These are phyloP conservation scores for Amphiprion percula DNA, from an alignment of 2,113 vertebrate species.

Conservation along the genomic window DNA sequence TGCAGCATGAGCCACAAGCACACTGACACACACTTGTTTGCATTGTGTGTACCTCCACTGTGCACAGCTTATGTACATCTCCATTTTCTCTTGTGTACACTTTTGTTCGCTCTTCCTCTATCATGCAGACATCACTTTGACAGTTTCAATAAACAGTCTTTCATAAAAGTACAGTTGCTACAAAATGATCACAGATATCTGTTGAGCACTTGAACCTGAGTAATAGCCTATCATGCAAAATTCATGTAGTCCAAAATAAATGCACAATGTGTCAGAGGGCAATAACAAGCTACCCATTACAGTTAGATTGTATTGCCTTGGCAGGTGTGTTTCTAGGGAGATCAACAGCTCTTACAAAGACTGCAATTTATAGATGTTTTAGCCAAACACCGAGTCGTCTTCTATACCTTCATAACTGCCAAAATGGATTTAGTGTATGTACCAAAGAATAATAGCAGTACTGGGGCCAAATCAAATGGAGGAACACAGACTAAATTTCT, in stretches of 20 bases:
- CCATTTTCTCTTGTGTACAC: conserved; percentile 4
- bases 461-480: not conserved
- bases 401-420: not conserved
- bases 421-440: conserved; percentile 12
- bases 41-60: conserved; percentile 32
- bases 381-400: conserved; percentile 14
- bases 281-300: conserved; percentile 50
- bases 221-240: conserved; percentile 35
- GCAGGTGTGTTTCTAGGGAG: conserved; percentile 13
- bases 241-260: conserved; percentile 38
- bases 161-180: conserved; percentile 8
- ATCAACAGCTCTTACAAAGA: conserved; percentile 41
- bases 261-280: conserved; percentile 40
- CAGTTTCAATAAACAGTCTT: conserved; percentile 36
- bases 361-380: conserved; percentile 41
- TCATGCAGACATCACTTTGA: conserved; percentile 21
- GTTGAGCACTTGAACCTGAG: conserved; percentile 34
- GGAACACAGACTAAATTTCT: not conserved
- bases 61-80: conserved; percentile 17
- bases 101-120: conserved; percentile 16
- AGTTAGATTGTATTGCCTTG: conserved; percentile 41
- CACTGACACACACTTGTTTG: conserved; percentile 50
- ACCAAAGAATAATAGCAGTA: not conserved
- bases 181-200: conserved; percentile 16
- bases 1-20: conserved; percentile 32